Percentiles rank a stretch among this genome's conserved stretches.
phyloP scores from a whole-genome alignment of 2,797 vertebrate species.

The Pipistrellus pipistrellus region DNA sequence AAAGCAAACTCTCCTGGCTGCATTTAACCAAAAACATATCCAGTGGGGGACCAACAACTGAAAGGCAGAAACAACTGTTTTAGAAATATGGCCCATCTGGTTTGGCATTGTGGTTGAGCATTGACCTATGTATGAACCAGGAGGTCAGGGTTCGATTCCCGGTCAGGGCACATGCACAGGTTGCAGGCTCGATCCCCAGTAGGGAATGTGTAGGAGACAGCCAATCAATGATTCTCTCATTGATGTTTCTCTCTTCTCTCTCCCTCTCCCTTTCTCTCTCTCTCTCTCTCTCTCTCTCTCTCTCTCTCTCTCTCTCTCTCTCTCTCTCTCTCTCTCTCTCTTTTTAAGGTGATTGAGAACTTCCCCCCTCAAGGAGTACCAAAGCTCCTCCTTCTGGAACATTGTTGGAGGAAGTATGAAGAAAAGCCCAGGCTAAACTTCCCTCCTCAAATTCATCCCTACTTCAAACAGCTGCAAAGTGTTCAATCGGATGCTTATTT shows the following conservation, averaged over 20 bases:
- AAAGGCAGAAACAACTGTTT: neutral
- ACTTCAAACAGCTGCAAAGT: constrained; percentile 72
- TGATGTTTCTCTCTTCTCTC: too few relatives aligned
- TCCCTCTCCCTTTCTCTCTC: too few relatives aligned
- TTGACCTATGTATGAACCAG: too few relatives aligned
- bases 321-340: too few relatives aligned
- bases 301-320: too few relatives aligned
- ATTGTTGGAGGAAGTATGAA: constrained; percentile 58
- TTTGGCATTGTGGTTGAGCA: too few relatives aligned
- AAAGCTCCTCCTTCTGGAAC: constrained; percentile 61
- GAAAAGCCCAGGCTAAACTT: constrained; percentile 67
- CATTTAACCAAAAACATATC: constrained; percentile 41
- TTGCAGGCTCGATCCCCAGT: too few relatives aligned
- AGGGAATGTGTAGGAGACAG: too few relatives aligned
- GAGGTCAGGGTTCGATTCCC: too few relatives aligned
- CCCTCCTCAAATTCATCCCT: constrained; percentile 73
- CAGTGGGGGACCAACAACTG: neutral
- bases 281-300: too few relatives aligned
- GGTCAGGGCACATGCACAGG: too few relatives aligned
- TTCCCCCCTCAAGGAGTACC: neutral
- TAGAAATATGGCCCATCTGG: neutral
- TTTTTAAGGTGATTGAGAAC: constrained; percentile 51
- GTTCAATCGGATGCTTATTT: constrained; percentile 70
- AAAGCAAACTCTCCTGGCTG: neutral
- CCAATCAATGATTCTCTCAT: too few relatives aligned